Evolutionary conservation across 2,888 invertebrate species (phyloP).

Genomic region (Ramazzottius varieornatus): DNA sequence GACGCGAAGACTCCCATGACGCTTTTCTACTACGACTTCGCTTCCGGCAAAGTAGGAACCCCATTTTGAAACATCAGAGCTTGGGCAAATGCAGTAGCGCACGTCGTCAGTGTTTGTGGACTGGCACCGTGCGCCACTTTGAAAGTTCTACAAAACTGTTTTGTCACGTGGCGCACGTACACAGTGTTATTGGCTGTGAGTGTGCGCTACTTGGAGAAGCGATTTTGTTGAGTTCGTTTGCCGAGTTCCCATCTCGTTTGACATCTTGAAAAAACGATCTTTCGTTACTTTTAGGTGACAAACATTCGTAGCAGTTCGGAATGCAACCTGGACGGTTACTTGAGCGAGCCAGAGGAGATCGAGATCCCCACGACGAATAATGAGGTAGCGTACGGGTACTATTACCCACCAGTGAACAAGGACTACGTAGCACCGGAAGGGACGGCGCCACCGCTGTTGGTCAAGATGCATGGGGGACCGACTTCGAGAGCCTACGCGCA

Average conservation of each 20-base stretch:
- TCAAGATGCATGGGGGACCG: conserved; percentile 25
- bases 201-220: too few species aligned
- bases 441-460: conserved; percentile 21
- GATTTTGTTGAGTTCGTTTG: too few species aligned
- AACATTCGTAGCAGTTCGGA: not conserved
- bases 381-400: conserved; percentile 15
- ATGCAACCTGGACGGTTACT: conserved; percentile 12
- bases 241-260: too few species aligned
- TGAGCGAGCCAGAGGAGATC: conserved; percentile 20
- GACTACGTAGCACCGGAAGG: conserved; percentile 16
- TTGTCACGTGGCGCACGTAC: too few species aligned
- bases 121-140: too few species aligned
- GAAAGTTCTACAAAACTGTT: too few species aligned
- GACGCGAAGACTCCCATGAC: conserved; percentile 3
- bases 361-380: conserved; percentile 17
- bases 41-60: not conserved
- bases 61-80: too few species aligned
- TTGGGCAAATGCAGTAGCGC: too few species aligned
- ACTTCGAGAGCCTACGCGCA: conserved; percentile 16
- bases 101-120: too few species aligned
- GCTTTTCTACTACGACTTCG: not conserved
- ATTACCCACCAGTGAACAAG: conserved; percentile 15
- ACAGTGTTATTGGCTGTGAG: too few species aligned
- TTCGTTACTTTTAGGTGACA: not conserved
- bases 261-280: too few species aligned